Evolutionary conservation across 2,888 invertebrate species (phyloP), one percentile per base, ranked within the genome.

Genomic region (Cheilosia impressa): DNA sequence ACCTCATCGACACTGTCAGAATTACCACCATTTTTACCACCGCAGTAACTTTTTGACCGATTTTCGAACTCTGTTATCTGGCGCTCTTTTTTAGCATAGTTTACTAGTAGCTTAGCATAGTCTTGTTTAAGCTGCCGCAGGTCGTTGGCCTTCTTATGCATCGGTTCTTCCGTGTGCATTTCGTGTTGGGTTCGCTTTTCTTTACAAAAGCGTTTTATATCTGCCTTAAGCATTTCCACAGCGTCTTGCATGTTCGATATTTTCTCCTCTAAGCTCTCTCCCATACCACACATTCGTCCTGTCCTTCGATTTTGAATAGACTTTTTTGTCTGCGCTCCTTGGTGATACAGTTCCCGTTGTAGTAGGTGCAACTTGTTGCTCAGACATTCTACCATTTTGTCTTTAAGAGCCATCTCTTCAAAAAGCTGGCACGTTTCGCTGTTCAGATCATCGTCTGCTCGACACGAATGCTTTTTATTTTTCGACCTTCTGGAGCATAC

Each of bases 111-210:
- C 41, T 90, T 89, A 9, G 90, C 89, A 62, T 92, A 92, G 73
- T 91, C 91, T 10, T 90, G 89, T 83, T 91, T 92, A 58, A 92
- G 88, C 58, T 90, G 90, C 24, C 90, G 88, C 31, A 89, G 88
- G 76, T 91, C 88, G 43, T 90, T 90, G 0, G 89, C 58, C 65
- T 91, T 57, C 6, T n/a, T 53, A n/a, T 10, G 7, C 7, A 43
- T 2, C 27, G 57, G 19, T 50, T 53, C 45, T 7, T 9, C 17
- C 6, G 5, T 10, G 13, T 31, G n/a, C 19, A 45, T 45, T 71
- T 17, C 38, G 1, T 62, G 17, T 87, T 72, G 72, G 52, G 9
- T 58, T 27, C 75, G 45, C 4, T 73, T 83, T 19, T 77, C 53
- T 22, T 66, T 38, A 31, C 69, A 55, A 1, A 90, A 0, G 88